These are phyloP conservation scores for Blastobasis lacticolella DNA, from an alignment of 2,888 invertebrate genomes.

Conservation along the genomic window DNA sequence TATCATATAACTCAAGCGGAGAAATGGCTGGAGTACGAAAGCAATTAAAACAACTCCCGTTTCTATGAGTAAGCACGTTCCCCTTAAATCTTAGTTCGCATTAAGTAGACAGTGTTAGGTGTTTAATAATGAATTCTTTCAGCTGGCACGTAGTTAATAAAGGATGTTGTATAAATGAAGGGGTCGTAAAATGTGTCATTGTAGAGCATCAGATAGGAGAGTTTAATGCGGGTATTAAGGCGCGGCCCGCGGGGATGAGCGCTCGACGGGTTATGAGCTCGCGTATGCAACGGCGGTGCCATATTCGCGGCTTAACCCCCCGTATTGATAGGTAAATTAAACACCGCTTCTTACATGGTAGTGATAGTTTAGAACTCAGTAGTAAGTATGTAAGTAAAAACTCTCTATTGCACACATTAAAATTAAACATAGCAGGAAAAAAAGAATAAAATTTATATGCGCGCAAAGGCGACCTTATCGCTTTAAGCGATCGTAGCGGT, in stretches of 20 bases:
- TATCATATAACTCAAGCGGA: not conserved
- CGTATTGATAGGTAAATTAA: not conserved
- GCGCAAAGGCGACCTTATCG: too few species aligned
- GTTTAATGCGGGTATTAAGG: slow-evolving; percentile 35
- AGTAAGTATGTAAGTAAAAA: not conserved
- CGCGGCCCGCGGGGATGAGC: slow-evolving; percentile 32
- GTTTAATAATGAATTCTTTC: slow-evolving; percentile 68
- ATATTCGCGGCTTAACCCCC: not conserved
- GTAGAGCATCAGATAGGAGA: slow-evolving; percentile 20
- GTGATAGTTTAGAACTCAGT: not conserved
- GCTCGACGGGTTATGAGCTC: slow-evolving; percentile 24
- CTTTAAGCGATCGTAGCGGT: too few species aligned
- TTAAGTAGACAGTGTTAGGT: slow-evolving; percentile 57
- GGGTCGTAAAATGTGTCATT: slow-evolving; percentile 53
- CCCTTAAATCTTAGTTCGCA: slow-evolving; percentile 59
- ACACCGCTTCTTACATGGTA: not conserved
- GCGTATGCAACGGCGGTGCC: slow-evolving; percentile 18
- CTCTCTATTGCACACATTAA: too few species aligned
- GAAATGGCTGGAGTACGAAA: not conserved
- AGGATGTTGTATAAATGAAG: slow-evolving; percentile 50
- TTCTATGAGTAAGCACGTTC: slow-evolving; percentile 51
- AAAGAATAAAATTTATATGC: too few species aligned
- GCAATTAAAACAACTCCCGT: slow-evolving; percentile 15
- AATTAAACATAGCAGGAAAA: too few species aligned
- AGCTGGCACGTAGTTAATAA: slow-evolving; percentile 57